These are phyloP conservation scores for Pseudomyrmex cubaensis DNA, from an alignment of 1,140 invertebrate species.

Conservation along the genomic window DNA sequence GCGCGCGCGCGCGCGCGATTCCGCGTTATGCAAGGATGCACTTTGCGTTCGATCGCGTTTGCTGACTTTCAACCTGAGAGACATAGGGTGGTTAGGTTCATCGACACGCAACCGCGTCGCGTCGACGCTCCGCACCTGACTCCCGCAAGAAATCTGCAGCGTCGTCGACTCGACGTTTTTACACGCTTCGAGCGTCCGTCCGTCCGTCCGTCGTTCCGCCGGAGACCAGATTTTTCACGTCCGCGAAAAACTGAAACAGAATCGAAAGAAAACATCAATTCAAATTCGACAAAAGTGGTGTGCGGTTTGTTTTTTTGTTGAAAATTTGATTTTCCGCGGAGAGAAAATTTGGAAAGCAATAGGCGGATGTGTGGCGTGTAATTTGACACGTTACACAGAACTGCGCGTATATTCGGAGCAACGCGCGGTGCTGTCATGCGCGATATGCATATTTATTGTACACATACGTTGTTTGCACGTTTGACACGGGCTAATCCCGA, in stretches of 20 bases:
- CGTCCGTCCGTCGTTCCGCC: no score
- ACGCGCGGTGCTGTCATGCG: conserved; percentile 40
- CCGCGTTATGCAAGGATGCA: conserved; percentile 70
- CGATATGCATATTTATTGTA: conserved; percentile 46
- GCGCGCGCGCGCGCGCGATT: no score
- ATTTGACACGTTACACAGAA: not conserved
- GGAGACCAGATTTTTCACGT: no score
- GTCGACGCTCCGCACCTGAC: conserved; percentile 64
- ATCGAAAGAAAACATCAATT: no score
- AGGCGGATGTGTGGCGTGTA: not conserved
- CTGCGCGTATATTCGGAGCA: not conserved
- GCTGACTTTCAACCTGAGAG: conserved; percentile 58
- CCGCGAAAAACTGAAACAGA: no score
- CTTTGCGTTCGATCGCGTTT: conserved; percentile 71
- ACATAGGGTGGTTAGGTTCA: conserved; percentile 66
- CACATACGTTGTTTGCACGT: conserved; percentile 47
- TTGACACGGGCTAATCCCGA: conserved; percentile 50
- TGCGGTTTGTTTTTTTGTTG: no score
- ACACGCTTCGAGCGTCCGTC: not conserved
- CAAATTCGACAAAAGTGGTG: no score
- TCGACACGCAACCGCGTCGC: conserved; percentile 64
- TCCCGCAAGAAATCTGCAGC: conserved; percentile 69
- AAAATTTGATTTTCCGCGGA: no score
- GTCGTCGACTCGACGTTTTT: conserved; percentile 51
- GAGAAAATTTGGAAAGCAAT: no score